Evolutionary conservation across 2,113 vertebrate species (phyloP).

Genomic region (Fregetta grallaria): DNA sequence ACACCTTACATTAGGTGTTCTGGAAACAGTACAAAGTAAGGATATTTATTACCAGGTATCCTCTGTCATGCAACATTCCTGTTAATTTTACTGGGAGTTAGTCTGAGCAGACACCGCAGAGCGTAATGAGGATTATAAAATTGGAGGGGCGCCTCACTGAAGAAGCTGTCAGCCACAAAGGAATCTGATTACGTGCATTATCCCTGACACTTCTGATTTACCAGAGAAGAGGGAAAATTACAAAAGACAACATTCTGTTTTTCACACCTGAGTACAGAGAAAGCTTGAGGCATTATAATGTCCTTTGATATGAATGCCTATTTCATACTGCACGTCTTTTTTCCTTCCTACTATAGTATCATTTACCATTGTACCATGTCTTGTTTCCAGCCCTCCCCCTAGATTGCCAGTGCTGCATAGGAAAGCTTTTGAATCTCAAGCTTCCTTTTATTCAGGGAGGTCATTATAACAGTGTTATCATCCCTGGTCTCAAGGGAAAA

Average conservation of each 20-base stretch:
- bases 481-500: background rate
- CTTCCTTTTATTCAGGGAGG: background rate
- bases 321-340: background rate
- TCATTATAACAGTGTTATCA: background rate
- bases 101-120: background rate
- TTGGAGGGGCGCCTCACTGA: background rate
- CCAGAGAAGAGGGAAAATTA: background rate
- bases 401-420: background rate
- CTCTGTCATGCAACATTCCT: background rate
- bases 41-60: background rate
- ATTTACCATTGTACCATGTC: background rate
- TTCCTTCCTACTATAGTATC: background rate
- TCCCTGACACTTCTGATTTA: constrained; percentile 21
- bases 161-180: background rate
- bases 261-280: constrained; percentile 21
- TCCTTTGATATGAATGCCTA: background rate
- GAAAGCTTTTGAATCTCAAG: background rate
- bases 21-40: background rate
- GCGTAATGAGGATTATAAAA: background rate
- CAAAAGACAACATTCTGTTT: constrained; percentile 16
- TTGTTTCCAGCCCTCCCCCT: background rate
- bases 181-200: constrained; percentile 42
- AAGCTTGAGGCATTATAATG: background rate
- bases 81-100: background rate
- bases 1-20: background rate